phyloP scores from a whole-genome alignment of 2,888 invertebrate genomes.

The Stegana nigrithorax region DNA sequence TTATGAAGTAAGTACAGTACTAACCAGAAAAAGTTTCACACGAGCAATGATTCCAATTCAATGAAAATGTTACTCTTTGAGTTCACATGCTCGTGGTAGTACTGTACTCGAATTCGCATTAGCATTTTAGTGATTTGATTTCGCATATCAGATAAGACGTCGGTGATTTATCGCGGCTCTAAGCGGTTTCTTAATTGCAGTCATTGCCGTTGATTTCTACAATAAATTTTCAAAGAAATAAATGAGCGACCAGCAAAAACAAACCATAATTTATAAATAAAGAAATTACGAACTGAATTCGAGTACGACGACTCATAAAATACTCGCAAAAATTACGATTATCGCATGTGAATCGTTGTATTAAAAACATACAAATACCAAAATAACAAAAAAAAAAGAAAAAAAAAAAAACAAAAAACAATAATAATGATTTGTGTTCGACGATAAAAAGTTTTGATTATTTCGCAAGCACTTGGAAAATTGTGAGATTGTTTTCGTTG shows the following conservation, averaged over 20 bases:
- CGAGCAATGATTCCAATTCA: too few species aligned
- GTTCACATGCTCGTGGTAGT: too few species aligned
- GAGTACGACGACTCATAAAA: not conserved
- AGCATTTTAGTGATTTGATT: not conserved
- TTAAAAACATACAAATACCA: constrained; percentile 3
- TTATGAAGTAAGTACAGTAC: too few species aligned
- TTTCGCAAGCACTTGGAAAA: not conserved
- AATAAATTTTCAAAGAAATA: too few species aligned
- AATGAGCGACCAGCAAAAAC: too few species aligned
- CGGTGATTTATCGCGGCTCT: not conserved
- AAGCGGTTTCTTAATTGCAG: not conserved
- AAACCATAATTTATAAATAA: too few species aligned
- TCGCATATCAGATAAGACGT: too few species aligned
- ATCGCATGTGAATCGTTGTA: not conserved
- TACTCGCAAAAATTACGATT: not conserved
- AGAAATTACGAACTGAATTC: too few species aligned
- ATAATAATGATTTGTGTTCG: constrained; percentile 6
- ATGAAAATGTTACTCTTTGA: too few species aligned
- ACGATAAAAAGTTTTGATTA: constrained; percentile 7
- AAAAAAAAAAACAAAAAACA: not conserved
- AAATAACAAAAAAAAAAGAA: too few species aligned
- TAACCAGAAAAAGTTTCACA: too few species aligned
- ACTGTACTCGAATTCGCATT: not conserved
- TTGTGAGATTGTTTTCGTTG: not conserved
- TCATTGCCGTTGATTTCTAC: not conserved